Percentiles rank a stretch among this genome's conserved stretches.
Evolutionary conservation across 1,140 invertebrate species (phyloP).

Genomic region (Trypoxylus dichotomus): DNA sequence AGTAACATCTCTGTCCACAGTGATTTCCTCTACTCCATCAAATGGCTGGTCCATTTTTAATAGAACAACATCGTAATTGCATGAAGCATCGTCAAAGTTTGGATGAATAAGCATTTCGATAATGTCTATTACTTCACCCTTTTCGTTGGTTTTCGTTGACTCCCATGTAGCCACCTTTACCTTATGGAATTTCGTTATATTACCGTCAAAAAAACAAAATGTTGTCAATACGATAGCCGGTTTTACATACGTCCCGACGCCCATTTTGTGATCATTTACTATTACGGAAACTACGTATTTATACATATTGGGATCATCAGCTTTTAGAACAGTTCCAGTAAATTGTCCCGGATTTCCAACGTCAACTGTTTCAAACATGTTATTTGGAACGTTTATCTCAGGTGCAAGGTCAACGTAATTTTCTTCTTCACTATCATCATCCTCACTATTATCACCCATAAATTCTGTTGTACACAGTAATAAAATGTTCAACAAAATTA

Average conservation of each 20-base stretch:
- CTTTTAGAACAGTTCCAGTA: not conserved
- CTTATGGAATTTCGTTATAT: slow-evolving; percentile 7
- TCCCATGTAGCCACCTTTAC: not conserved
- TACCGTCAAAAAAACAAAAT: slow-evolving; percentile 17
- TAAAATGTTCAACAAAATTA: slow-evolving; percentile 9
- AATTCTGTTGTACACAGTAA: slow-evolving; percentile 11
- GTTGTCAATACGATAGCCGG: not conserved
- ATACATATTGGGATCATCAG: not conserved
- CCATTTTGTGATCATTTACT: slow-evolving; percentile 17
- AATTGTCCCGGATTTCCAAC: not conserved
- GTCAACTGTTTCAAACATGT: not conserved
- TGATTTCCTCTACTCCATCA: slow-evolving; percentile 12
- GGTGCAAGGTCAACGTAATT: not conserved
- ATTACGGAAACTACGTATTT: slow-evolving; percentile 11
- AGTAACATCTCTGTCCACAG: not conserved
- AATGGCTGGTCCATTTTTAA: not conserved
- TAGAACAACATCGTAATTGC: slow-evolving; percentile 22
- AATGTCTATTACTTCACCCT: not conserved
- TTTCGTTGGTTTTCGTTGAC: not conserved
- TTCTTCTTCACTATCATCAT: not conserved
- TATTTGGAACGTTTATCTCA: not conserved
- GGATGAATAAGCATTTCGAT: slow-evolving; percentile 12
- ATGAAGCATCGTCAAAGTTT: slow-evolving; percentile 20
- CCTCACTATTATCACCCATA: not conserved
- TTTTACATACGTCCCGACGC: slow-evolving; percentile 12